Conservation (phyloP, 2,797 vertebrate species). For the Poeciliopsis presidionis region DNA sequence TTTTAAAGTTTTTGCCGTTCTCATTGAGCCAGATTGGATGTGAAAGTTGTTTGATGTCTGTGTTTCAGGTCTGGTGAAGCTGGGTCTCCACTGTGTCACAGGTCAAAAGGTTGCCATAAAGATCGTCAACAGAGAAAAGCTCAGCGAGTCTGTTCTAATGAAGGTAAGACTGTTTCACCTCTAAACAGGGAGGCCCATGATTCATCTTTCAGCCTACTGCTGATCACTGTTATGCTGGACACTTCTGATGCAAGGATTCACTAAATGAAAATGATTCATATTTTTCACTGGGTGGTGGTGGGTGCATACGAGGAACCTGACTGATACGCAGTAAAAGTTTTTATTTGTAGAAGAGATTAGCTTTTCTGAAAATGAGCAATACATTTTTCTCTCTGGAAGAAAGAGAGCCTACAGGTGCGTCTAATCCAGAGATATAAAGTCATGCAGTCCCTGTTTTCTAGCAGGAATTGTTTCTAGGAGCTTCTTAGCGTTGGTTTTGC, state of each 20-base stretch:
- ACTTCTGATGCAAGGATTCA: background rate
- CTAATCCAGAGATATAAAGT: background rate
- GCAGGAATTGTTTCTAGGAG: background rate
- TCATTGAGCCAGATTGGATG: background rate
- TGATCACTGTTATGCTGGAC: background rate
- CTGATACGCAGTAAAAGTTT: background rate
- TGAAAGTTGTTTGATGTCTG: background rate
- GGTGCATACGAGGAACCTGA: too few relatives aligned
- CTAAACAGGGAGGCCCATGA: background rate
- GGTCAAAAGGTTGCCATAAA: slow-evolving; percentile 94
- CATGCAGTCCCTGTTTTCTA: background rate
- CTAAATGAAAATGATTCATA: background rate
- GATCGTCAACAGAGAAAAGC: slow-evolving; percentile 94
- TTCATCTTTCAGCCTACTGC: background rate
- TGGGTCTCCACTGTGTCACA: slow-evolving; percentile 91
- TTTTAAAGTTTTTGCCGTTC: background rate
- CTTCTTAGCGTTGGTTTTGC: background rate
- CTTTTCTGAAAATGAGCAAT: background rate
- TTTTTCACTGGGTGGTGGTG: background rate
- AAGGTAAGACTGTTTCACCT: slow-evolving; percentile 79
- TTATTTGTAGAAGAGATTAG: background rate
- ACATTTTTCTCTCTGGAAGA: background rate
- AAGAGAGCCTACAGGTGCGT: too few relatives aligned
- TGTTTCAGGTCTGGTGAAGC: slow-evolving; percentile 89
- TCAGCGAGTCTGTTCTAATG: slow-evolving; percentile 93